Conservation (phyloP, 2,888 invertebrate species). For the Apocheima hispidaria region DNA sequence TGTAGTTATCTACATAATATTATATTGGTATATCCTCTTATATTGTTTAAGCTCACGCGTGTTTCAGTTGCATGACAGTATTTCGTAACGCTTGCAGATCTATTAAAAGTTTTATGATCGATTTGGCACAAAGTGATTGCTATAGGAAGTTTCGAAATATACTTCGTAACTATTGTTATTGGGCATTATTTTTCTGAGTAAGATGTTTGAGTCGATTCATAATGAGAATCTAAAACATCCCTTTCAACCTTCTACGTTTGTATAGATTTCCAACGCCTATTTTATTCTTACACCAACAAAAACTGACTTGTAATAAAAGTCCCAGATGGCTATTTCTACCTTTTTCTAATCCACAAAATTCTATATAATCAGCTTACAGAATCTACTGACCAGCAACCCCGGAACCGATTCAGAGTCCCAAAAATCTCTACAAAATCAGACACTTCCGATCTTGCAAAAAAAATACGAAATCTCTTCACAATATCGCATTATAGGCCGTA, state of each 20-base stretch:
- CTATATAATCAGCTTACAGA: slow-evolving; percentile 33
- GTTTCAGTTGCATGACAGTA: slow-evolving; percentile 35
- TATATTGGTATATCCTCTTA: background rate
- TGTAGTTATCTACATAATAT: background rate
- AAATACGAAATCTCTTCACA: slow-evolving; percentile 63
- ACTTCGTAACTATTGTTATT: background rate
- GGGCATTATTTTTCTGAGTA: background rate
- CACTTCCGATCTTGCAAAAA: slow-evolving; percentile 49
- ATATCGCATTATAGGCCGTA: slow-evolving; percentile 60
- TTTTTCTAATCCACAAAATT: slow-evolving; percentile 38
- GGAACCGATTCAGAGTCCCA: slow-evolving; percentile 40
- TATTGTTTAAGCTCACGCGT: slow-evolving; percentile 28
- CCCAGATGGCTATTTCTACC: slow-evolving; percentile 30
- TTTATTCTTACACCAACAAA: slow-evolving; percentile 17
- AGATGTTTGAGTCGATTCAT: background rate
- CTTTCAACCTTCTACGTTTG: background rate
- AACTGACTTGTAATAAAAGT: slow-evolving; percentile 16
- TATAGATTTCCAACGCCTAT: background rate
- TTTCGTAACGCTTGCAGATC: slow-evolving; percentile 23
- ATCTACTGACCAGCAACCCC: slow-evolving; percentile 42
- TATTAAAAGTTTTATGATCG: slow-evolving; percentile 40
- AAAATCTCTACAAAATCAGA: slow-evolving; percentile 47
- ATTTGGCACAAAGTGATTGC: slow-evolving; percentile 12
- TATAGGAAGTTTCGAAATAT: background rate
- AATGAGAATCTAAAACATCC: background rate